Conservation (phyloP, 2,113 vertebrate genomes). For the Xiphophorus couchianus region DNA sequence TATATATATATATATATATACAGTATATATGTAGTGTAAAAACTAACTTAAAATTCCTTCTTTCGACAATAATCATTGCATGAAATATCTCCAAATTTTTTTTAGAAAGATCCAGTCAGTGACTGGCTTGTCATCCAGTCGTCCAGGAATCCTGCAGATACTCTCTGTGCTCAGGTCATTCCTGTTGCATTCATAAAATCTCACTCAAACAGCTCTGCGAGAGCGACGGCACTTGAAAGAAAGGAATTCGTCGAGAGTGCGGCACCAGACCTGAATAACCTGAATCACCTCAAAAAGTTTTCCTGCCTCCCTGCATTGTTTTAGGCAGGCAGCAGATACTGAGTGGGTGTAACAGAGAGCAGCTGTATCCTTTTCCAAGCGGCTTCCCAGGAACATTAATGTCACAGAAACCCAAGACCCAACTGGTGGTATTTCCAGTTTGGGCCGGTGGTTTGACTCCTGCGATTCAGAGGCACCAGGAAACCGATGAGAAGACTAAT, state of each 20-base stretch:
- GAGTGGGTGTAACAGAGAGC: background rate
- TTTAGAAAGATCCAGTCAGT: no score
- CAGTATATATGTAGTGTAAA: no score
- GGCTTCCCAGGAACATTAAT: background rate
- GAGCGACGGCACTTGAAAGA: background rate
- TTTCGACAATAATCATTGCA: no score
- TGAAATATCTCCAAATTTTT: no score
- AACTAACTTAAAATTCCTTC: no score
- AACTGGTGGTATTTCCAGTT: background rate
- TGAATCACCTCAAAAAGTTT: background rate
- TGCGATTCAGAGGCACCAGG: no score
- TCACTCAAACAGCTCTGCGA: background rate
- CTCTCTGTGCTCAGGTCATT: no score
- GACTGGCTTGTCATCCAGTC: no score
- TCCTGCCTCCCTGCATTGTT: background rate
- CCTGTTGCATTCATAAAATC: background rate
- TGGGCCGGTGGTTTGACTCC: no score
- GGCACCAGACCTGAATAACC: background rate
- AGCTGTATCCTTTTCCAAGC: background rate
- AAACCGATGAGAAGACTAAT: no score
- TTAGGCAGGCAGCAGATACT: background rate
- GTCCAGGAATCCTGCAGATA: no score
- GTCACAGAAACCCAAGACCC: background rate
- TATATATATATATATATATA: no score
- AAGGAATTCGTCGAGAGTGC: background rate